These are phyloP conservation scores for Muscicapa adusta DNA, from an alignment of 2,113 vertebrate genomes.

Conservation along the genomic window DNA sequence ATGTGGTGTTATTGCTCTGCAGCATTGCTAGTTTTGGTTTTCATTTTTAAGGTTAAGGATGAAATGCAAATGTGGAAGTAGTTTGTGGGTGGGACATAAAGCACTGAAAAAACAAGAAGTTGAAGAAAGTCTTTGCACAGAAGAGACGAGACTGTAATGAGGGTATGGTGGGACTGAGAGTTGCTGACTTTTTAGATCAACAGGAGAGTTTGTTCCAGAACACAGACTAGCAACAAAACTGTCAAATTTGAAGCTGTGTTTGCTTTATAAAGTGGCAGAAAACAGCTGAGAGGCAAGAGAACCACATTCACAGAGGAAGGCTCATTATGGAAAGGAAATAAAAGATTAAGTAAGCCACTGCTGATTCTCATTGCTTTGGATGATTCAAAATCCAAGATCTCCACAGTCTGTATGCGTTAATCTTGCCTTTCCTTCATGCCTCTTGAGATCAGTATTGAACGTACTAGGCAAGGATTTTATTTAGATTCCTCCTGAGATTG, in stretches of 20 bases:
- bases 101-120: neutral
- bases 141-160: neutral
- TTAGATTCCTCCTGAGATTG: neutral
- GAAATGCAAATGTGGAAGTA: neutral
- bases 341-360: constrained; percentile 56
- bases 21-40: neutral
- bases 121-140: neutral
- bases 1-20: neutral
- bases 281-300: constrained; percentile 46
- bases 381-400: constrained; percentile 49
- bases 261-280: constrained; percentile 62
- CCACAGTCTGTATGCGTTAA: neutral
- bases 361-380: constrained; percentile 45
- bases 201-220: constrained; percentile 42
- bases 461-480: constrained; percentile 19
- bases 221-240: constrained; percentile 8
- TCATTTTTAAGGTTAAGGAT: neutral
- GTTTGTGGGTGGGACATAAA: neutral
- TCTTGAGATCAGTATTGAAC: constrained; percentile 3
- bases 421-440: neutral
- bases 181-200: constrained; percentile 1
- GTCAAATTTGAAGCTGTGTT: constrained; percentile 44
- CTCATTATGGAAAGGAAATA: constrained; percentile 66
- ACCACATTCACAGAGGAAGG: constrained; percentile 43
- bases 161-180: constrained; percentile 2